Percentiles rank a stretch among this genome's conserved stretches.
Conservation (phyloP, 2,888 invertebrate genomes). For the Neoascia interrupta region DNA sequence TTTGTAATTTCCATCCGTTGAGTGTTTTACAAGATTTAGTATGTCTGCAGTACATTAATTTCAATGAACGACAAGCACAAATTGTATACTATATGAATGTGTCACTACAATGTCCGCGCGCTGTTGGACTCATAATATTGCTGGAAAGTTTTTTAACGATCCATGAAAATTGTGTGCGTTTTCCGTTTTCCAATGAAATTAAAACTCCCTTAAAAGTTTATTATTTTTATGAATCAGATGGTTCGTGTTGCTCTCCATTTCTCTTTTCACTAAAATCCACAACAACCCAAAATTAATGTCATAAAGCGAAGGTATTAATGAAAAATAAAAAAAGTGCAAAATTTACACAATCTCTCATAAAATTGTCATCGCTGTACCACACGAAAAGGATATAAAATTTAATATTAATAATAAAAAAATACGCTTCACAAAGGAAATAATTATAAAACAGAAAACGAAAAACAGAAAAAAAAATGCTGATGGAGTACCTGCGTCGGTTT, state of each 20-base stretch:
- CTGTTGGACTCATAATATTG: conserved; percentile 43
- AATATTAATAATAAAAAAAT: conserved; percentile 53
- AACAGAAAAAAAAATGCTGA: conserved; percentile 72
- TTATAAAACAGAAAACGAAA: not conserved
- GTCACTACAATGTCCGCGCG: conserved; percentile 23
- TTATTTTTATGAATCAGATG: conserved; percentile 53
- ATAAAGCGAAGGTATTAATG: conserved; percentile 60
- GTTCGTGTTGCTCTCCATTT: conserved; percentile 24
- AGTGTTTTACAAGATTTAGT: conserved; percentile 30
- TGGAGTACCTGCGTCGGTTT: conserved; percentile 74
- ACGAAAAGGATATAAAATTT: conserved; percentile 62
- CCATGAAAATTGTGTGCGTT: conserved; percentile 55
- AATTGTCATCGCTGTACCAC: conserved; percentile 51
- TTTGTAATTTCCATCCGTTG: conserved; percentile 4
- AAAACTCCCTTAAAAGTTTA: conserved; percentile 33
- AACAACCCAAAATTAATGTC: conserved; percentile 42
- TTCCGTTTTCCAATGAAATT: conserved; percentile 39
- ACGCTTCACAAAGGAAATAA: too few species aligned
- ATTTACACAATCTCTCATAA: conserved; percentile 61
- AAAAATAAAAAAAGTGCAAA: conserved; percentile 62
- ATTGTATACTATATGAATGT: not conserved
- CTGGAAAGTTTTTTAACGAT: conserved; percentile 62
- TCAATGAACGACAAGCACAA: conserved; percentile 1
- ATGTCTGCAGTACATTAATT: conserved; percentile 32
- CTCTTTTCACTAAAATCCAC: conserved; percentile 17